Percentiles rank a stretch among this genome's conserved stretches.
phyloP scores from a whole-genome alignment of 2,113 vertebrate species.

The Mus spicilegus region DNA sequence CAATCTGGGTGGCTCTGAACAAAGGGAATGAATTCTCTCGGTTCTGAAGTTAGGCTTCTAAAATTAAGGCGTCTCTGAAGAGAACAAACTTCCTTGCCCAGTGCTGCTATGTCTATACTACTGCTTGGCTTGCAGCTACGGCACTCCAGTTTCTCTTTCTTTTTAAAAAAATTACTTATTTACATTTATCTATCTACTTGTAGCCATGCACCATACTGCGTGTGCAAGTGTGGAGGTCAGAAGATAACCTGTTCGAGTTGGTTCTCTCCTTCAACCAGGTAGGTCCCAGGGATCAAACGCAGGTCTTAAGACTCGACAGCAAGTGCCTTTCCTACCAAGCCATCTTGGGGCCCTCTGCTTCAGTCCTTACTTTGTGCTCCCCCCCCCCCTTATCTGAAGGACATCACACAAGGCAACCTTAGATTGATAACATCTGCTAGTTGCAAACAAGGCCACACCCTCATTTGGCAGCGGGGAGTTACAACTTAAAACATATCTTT shows the following conservation, averaged over 20 bases:
- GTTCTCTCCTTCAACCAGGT: not conserved
- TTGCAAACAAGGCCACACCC: constrained; percentile 23
- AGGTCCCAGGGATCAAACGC: not conserved
- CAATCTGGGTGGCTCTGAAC: not conserved
- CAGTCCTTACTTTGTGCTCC: not conserved
- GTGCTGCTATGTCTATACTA: not conserved
- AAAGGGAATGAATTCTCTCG: not conserved
- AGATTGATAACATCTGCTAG: not conserved
- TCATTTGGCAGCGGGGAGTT: not conserved
- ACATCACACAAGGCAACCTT: not conserved
- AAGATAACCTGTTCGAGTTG: not conserved
- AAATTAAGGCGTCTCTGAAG: not conserved
- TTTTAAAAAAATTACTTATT: not conserved
- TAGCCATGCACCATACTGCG: not conserved
- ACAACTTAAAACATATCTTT: not conserved
- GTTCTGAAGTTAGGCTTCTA: not conserved
- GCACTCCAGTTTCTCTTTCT: not conserved
- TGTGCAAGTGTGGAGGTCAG: not conserved
- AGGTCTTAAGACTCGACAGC: not conserved
- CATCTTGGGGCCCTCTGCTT: not conserved
- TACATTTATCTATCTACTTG: not conserved
- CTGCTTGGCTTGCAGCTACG: not conserved
- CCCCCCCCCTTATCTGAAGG: not conserved
- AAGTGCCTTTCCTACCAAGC: not conserved
- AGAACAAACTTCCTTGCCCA: not conserved